Evolutionary conservation across 2,888 invertebrate genomes (phyloP).

Genomic region (Aelia acuminata): DNA sequence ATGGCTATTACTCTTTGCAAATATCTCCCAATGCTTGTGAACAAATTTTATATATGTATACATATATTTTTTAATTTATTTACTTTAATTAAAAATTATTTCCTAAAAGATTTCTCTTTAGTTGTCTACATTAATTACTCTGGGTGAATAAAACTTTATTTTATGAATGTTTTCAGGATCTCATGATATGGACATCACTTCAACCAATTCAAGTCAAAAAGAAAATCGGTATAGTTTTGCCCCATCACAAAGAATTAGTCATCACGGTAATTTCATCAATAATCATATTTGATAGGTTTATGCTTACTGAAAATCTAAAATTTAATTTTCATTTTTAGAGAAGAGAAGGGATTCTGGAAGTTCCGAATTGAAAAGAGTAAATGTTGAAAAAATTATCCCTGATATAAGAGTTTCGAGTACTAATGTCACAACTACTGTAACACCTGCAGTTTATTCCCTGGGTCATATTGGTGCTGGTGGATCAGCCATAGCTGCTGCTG

Average conservation of each 20-base stretch:
- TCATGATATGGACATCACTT: constrained; percentile 82
- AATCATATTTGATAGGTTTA: not conserved
- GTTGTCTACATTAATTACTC: not conserved
- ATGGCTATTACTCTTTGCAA: no score
- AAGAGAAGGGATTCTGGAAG: constrained; percentile 81
- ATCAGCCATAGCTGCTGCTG: constrained; percentile 92
- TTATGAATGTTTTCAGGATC: constrained; percentile 76
- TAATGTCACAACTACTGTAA: constrained; percentile 68
- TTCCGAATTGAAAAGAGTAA: constrained; percentile 65
- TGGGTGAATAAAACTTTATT: not conserved
- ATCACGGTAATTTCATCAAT: constrained; percentile 40
- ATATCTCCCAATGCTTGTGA: no score
- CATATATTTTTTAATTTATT: no score
- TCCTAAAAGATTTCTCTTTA: not conserved
- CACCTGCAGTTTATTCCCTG: constrained; percentile 75
- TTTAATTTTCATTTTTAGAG: constrained; percentile 69
- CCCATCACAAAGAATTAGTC: constrained; percentile 56
- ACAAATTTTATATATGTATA: no score
- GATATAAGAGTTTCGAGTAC: constrained; percentile 64
- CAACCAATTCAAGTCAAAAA: constrained; percentile 80
- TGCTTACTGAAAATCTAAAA: constrained; percentile 5
- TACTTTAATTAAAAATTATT: not conserved
- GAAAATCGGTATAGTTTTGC: constrained; percentile 80
- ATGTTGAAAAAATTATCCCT: constrained; percentile 67
- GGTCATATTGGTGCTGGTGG: constrained; percentile 89